Conservation (phyloP, 2,888 invertebrate species). For the Campoletis raptor region DNA sequence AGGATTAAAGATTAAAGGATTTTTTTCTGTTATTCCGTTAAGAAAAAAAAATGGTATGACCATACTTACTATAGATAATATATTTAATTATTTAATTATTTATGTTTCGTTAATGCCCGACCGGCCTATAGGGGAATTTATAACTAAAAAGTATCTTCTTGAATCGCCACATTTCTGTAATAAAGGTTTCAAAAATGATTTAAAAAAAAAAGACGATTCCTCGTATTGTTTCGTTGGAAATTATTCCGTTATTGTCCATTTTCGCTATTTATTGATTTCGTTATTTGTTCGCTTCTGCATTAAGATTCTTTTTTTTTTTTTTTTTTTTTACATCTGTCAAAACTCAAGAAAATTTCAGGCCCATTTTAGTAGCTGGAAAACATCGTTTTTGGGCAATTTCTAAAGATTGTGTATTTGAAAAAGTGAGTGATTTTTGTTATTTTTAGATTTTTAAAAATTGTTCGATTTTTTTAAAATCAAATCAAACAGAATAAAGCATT, state of each 20-base stretch:
- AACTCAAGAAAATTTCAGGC: background rate
- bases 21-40: constrained; percentile 19
- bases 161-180: background rate
- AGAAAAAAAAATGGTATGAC: background rate
- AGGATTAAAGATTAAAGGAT: constrained; percentile 15
- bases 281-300: too few species aligned
- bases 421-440: background rate
- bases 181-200: background rate
- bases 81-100: constrained; percentile 58
- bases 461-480: too few species aligned
- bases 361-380: background rate
- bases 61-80: constrained; percentile 41
- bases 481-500: too few species aligned
- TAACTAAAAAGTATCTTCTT: background rate
- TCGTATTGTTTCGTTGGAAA: background rate
- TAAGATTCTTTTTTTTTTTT: too few species aligned
- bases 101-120: constrained; percentile 49
- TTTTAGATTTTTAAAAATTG: too few species aligned
- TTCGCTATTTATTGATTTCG: background rate
- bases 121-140: constrained; percentile 43
- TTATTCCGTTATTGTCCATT: background rate
- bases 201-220: background rate
- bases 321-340: background rate
- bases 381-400: background rate
- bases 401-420: background rate